phyloP scores from a whole-genome alignment of 2,888 invertebrate genomes.

The Chrysopilus asiliformis region DNA sequence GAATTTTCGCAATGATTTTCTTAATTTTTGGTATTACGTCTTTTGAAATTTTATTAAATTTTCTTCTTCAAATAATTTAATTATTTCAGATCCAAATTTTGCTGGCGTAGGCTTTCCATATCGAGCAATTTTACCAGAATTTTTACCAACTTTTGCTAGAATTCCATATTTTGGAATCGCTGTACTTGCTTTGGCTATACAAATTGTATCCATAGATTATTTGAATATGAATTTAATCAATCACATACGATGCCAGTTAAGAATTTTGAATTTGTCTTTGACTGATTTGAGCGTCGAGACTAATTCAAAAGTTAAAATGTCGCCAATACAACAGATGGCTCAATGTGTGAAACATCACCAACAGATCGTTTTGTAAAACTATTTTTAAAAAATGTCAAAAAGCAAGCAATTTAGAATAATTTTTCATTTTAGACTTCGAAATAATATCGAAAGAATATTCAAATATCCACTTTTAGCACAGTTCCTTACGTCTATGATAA shows the following conservation, averaged over 20 bases:
- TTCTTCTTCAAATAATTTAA: too few species aligned
- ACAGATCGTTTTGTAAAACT: neutral
- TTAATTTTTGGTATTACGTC: too few species aligned
- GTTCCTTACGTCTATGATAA: conserved; percentile 21
- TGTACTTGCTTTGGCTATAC: conserved; percentile 17
- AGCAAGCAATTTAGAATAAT: neutral
- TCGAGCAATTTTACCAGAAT: conserved; percentile 18
- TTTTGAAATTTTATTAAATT: too few species aligned
- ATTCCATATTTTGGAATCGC: conserved; percentile 20
- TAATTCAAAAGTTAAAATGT: neutral
- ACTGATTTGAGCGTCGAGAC: conserved; percentile 14
- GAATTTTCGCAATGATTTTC: too few species aligned
- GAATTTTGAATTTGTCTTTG: conserved; percentile 21
- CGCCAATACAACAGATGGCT: neutral
- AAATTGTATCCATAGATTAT: conserved; percentile 21
- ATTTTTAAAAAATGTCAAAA: neutral
- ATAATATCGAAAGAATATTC: conserved; percentile 20
- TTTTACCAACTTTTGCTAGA: conserved; percentile 16
- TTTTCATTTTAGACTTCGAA: conserved; percentile 17
- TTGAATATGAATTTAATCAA: conserved; percentile 23
- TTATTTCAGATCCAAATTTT: too few species aligned
- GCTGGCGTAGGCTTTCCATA: conserved; percentile 22
- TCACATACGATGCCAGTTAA: conserved; percentile 24
- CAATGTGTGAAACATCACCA: conserved; percentile 3
- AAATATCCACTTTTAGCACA: conserved; percentile 21